Conservation (phyloP, 2,888 invertebrate genomes). For the Xylota sylvarum region DNA sequence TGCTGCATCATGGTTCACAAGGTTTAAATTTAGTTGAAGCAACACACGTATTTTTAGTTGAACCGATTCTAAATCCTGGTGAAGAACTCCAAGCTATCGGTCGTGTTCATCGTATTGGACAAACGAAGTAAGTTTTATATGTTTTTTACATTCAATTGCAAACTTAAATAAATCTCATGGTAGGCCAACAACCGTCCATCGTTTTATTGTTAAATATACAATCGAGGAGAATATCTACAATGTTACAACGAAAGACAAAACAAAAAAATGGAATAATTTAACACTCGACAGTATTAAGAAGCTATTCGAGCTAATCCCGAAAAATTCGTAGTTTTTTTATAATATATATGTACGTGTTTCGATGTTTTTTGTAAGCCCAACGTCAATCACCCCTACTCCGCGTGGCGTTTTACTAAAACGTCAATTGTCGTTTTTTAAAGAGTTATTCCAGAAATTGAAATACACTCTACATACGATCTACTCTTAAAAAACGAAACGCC, state of each 20-base stretch:
- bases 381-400: no score
- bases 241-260: slow-evolving; percentile 84
- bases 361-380: not conserved
- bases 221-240: slow-evolving; percentile 89
- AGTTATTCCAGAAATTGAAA: no score
- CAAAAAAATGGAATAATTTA: slow-evolving; percentile 80
- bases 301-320: slow-evolving; percentile 39
- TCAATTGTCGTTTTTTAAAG: not conserved
- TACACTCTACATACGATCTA: no score
- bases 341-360: no score
- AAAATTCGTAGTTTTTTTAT: slow-evolving; percentile 9
- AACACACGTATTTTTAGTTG: slow-evolving; percentile 90
- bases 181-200: slow-evolving; percentile 88
- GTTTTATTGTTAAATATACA: slow-evolving; percentile 89
- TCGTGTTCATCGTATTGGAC: slow-evolving; percentile 92
- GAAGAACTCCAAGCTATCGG: slow-evolving; percentile 92
- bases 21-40: slow-evolving; percentile 93
- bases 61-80: slow-evolving; percentile 90
- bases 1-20: slow-evolving; percentile 89
- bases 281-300: slow-evolving; percentile 63
- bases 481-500: no score
- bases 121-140: slow-evolving; percentile 86
- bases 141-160: not conserved
- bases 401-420: no score
- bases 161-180: slow-evolving; percentile 1